Evolutionary conservation across 2,888 invertebrate species (phyloP).

Genomic region (Eremobia ochroleuca): DNA sequence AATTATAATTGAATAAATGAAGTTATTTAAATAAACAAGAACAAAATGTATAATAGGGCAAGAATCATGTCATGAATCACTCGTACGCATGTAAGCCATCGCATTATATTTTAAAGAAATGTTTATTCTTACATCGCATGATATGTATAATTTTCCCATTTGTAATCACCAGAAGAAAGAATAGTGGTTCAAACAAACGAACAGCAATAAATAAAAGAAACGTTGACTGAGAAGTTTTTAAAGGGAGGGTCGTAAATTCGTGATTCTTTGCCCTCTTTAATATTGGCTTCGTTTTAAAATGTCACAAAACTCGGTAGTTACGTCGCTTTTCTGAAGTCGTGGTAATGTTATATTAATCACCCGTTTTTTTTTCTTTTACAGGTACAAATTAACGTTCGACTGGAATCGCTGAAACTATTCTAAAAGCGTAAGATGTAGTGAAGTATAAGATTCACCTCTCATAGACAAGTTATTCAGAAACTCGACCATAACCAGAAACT

Average conservation of each 20-base stretch:
- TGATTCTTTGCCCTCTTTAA: slow-evolving; percentile 24
- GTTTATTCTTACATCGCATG: slow-evolving; percentile 46
- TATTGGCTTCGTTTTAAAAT: slow-evolving; percentile 57
- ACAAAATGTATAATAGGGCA: slow-evolving; percentile 13
- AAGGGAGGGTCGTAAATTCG: slow-evolving; percentile 36
- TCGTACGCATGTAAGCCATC: slow-evolving; percentile 28
- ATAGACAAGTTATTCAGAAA: slow-evolving; percentile 23
- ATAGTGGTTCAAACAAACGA: slow-evolving; percentile 47
- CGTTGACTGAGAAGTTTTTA: slow-evolving; percentile 32
- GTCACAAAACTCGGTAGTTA: slow-evolving; percentile 45
- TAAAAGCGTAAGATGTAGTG: slow-evolving; percentile 35
- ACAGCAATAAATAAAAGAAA: slow-evolving; percentile 49
- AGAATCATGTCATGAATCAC: slow-evolving; percentile 38
- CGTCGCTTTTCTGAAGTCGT: slow-evolving; percentile 10
- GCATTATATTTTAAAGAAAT: slow-evolving; percentile 46
- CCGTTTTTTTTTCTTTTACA: slow-evolving; percentile 43
- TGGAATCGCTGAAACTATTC: background rate
- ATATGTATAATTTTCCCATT: slow-evolving; percentile 65
- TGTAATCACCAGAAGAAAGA: slow-evolving; percentile 50
- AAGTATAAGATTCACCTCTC: slow-evolving; percentile 14
- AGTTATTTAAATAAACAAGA: slow-evolving; percentile 9
- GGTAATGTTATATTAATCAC: slow-evolving; percentile 31
- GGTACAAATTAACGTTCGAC: slow-evolving; percentile 38
- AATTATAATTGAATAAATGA: slow-evolving; percentile 18
- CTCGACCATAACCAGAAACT: background rate